Evolutionary conservation across 2,113 vertebrate genomes (phyloP).

Genomic region (Burhinus bistriatus): DNA sequence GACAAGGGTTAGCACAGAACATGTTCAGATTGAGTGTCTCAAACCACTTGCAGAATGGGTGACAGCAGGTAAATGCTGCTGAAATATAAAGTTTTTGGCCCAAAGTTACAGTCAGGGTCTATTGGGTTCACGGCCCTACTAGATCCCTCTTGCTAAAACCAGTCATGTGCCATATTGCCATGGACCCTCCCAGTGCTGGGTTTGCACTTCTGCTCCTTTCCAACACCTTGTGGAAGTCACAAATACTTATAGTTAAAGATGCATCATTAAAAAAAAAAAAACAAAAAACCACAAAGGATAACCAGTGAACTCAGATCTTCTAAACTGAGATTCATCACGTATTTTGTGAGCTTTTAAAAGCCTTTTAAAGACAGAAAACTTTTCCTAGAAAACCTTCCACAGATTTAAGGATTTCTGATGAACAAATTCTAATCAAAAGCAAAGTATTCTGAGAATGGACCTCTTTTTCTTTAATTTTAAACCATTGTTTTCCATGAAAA

Average conservation of each 20-base stretch:
- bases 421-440: background rate
- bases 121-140: background rate
- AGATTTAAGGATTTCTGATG: background rate
- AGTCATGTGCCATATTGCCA: background rate
- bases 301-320: background rate
- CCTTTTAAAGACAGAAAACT: background rate
- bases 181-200: background rate
- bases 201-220: background rate
- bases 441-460: background rate
- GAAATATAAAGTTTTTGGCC: background rate
- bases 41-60: background rate
- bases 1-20: background rate
- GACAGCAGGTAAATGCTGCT: background rate
- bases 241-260: background rate
- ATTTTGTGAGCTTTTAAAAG: background rate
- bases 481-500: background rate
- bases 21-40: background rate
- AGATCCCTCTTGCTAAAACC: background rate
- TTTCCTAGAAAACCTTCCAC: background rate
- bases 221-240: background rate
- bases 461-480: background rate
- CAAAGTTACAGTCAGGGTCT: background rate
- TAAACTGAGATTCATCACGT: background rate
- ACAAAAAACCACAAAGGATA: background rate
- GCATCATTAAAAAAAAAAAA: background rate